Conservation (phyloP, 2,797 vertebrate species). For the Argya squamiceps region DNA sequence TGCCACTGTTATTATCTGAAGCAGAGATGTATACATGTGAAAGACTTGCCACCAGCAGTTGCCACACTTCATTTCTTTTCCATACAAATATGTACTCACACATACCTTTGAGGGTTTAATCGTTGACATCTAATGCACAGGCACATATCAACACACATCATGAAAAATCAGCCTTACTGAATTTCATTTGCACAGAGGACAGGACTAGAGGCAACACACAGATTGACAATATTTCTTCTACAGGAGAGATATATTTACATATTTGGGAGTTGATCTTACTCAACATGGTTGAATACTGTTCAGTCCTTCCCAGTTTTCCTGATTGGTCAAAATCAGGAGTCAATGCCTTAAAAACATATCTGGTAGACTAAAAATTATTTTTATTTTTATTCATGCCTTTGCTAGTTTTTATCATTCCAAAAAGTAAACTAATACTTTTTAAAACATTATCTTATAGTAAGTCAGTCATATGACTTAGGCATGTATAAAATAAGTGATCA, state of each 20-base stretch:
- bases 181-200: not conserved
- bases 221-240: not conserved
- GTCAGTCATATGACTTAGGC: not conserved
- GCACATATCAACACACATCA: not conserved
- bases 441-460: not conserved
- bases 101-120: not conserved
- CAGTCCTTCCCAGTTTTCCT: not conserved
- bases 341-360: not conserved
- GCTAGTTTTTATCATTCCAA: not conserved
- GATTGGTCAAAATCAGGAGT: not conserved
- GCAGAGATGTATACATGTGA: not conserved
- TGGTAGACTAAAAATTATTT: not conserved
- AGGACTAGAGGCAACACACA: not conserved
- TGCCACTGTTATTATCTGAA: not conserved
- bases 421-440: not conserved
- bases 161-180: not conserved
- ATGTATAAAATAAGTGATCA: not conserved
- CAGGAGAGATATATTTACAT: not conserved
- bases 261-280: not conserved
- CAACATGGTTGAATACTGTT: accelerated
- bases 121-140: not conserved
- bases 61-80: not conserved
- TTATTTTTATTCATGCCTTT: not conserved
- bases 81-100: not conserved
- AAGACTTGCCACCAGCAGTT: not conserved